Evolutionary conservation across 2,113 vertebrate species (phyloP).

Genomic region (Chauna torquata): DNA sequence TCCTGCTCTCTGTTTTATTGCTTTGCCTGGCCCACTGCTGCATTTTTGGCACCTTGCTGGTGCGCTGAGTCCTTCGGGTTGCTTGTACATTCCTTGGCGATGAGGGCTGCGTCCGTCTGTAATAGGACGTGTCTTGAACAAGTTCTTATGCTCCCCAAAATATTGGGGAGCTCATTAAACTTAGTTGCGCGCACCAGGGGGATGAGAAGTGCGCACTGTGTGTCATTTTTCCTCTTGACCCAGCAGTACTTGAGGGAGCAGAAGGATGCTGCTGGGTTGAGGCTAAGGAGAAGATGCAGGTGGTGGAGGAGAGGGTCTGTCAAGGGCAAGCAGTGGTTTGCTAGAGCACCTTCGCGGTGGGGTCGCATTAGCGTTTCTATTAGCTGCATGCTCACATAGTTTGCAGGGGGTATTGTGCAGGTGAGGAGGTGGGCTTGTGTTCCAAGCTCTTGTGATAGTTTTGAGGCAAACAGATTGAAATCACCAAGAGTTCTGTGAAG

Average conservation of each 20-base stretch:
- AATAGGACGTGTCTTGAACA: background rate
- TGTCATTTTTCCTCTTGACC: background rate
- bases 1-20: background rate
- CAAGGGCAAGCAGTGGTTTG: background rate
- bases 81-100: background rate
- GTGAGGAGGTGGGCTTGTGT: rapidly evolving
- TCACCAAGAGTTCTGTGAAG: rapidly evolving
- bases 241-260: background rate
- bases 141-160: background rate
- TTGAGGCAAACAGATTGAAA: rapidly evolving
- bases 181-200: background rate
- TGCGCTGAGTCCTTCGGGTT: background rate
- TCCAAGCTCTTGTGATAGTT: background rate
- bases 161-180: background rate
- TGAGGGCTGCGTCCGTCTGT: background rate
- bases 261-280: background rate
- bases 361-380: rapidly evolving
- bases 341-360: rapidly evolving
- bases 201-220: background rate
- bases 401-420: rapidly evolving
- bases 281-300: background rate
- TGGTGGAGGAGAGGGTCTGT: rapidly evolving
- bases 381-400: background rate
- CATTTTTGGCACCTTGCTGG: background rate
- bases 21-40: background rate